A percentile compares a stretch with the other conserved stretches of the same genome.
phyloP scores from a whole-genome alignment of 2,797 vertebrate genomes.

The Silurus lanzhouensis region DNA sequence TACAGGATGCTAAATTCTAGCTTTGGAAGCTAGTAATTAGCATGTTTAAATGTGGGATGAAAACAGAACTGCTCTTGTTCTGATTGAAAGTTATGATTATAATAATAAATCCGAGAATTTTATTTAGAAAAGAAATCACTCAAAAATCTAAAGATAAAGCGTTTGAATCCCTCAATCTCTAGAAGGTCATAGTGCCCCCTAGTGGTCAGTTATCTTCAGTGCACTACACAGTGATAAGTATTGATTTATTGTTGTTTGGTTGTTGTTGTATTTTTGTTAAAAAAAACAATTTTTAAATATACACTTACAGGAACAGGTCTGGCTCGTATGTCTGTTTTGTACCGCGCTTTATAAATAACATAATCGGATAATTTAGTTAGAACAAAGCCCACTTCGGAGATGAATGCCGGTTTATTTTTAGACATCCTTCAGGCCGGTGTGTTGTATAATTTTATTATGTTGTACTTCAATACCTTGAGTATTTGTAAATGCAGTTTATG shows the following conservation, averaged over 20 bases:
- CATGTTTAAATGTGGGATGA: not conserved
- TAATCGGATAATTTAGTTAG: not conserved
- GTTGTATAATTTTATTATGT: conserved; percentile 14
- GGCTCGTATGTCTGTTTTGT: conserved; percentile 10
- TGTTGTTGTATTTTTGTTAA: not conserved
- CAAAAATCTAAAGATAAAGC: not conserved
- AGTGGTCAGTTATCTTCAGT: conserved; percentile 44
- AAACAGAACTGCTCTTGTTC: not conserved
- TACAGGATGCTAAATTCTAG: not conserved
- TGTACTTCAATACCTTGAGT: conserved; percentile 15
- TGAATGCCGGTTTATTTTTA: conserved; percentile 18
- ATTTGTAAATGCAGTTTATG: conserved; percentile 13
- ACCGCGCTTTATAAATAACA: conserved; percentile 11
- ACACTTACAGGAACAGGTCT: not conserved
- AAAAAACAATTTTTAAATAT: conserved; percentile 1
- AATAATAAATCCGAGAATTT: not conserved
- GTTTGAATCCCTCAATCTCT: not conserved
- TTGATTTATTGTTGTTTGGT: not conserved
- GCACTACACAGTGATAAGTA: not conserved
- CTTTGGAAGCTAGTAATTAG: not conserved
- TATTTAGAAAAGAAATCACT: not conserved
- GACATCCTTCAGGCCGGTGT: conserved; percentile 6
- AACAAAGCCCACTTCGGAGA: conserved; percentile 12
- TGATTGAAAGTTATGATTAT: no score
- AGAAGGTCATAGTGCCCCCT: conserved; percentile 64